A percentile compares a stretch with the other conserved stretches of the same genome.
Conservation (phyloP, 64 coral and sea anemone genomes). For the Astreopora myriophthalma region DNA sequence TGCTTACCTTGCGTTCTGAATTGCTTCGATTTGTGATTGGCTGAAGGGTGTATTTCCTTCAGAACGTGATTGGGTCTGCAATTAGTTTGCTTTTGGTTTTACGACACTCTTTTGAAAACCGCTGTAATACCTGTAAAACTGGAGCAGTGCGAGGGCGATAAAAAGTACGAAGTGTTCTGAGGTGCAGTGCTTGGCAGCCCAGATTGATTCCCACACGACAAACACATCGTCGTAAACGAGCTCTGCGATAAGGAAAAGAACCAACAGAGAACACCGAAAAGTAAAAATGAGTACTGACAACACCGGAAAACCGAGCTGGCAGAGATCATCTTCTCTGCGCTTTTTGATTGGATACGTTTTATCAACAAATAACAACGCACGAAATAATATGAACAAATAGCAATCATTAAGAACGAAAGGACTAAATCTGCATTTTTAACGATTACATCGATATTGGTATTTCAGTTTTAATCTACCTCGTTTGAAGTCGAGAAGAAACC, state of each 20-base stretch:
- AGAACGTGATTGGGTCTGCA: too few species aligned
- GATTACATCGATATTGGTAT: neutral
- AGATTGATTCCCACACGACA: slow-evolving; percentile 95
- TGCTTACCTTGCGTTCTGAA: too few species aligned
- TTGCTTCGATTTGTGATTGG: too few species aligned
- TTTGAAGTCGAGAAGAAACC: slow-evolving; percentile 98
- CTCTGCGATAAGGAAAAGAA: slow-evolving; percentile 44
- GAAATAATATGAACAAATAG: too few species aligned
- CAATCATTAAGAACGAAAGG: too few species aligned
- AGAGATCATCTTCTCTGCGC: too few species aligned
- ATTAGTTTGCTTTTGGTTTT: too few species aligned
- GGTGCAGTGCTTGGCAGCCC: slow-evolving; percentile 79
- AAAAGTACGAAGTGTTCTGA: slow-evolving; percentile 98
- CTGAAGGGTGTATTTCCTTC: too few species aligned
- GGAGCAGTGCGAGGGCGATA: slow-evolving; percentile 91
- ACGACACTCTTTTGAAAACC: neutral
- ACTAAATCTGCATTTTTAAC: neutral
- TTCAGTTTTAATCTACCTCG: slow-evolving; percentile 51
- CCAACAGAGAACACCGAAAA: neutral
- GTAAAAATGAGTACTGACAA: too few species aligned
- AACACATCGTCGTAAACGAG: slow-evolving; percentile 92
- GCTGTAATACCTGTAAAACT: slow-evolving; percentile 85
- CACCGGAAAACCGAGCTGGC: too few species aligned
- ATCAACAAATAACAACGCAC: too few species aligned
- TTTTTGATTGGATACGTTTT: neutral